Conservation (phyloP, 2,797 vertebrate species). For the Sebastes flavidus region DNA sequence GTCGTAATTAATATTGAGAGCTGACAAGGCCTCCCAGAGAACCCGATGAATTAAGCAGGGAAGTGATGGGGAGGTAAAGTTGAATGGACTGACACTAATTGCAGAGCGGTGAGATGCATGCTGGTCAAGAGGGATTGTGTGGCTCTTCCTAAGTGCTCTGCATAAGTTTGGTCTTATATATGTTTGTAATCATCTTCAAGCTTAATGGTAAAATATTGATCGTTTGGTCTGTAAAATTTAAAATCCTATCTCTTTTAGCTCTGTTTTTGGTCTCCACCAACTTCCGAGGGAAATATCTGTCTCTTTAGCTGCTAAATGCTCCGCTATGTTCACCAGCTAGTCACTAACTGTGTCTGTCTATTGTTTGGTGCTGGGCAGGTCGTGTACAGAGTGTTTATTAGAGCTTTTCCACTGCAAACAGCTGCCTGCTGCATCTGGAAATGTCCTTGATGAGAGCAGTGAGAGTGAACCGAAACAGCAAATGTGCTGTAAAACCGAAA, state of each 20-base stretch:
- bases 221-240: background rate
- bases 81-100: conserved; percentile 76
- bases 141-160: conserved; percentile 20
- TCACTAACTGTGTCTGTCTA: rapidly evolving
- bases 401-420: background rate
- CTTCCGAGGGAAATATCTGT: background rate
- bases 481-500: background rate
- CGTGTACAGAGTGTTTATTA: background rate
- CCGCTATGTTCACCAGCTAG: too few species aligned
- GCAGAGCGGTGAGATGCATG: conserved; percentile 41
- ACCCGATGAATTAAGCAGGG: conserved; percentile 68
- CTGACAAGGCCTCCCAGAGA: conserved; percentile 77
- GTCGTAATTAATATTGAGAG: conserved; percentile 83
- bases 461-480: background rate
- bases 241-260: background rate
- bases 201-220: background rate
- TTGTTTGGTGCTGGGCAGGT: background rate
- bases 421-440: background rate
- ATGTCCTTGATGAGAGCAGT: rapidly evolving
- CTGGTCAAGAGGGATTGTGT: conserved; percentile 44
- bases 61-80: conserved; percentile 74
- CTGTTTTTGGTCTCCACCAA: background rate
- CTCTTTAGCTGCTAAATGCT: background rate
- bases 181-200: conserved; percentile 9
- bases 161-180: conserved; percentile 19